phyloP scores from a whole-genome alignment of 2,888 invertebrate species.

The Trissolcus brochymenae region DNA sequence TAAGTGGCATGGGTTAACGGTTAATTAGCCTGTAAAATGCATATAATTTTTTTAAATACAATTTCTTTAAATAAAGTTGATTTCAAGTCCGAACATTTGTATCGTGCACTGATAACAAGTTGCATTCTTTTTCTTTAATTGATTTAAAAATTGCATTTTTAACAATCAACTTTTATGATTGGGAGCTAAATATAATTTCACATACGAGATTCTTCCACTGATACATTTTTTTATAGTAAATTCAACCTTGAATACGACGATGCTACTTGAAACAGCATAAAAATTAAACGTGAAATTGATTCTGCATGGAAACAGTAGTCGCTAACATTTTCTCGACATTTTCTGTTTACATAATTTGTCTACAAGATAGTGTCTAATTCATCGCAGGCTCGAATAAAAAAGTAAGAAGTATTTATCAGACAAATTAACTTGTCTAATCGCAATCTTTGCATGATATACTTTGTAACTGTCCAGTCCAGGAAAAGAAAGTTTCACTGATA shows the following conservation, averaged over 20 bases:
- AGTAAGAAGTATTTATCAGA: conserved; percentile 31
- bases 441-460: conserved; percentile 27
- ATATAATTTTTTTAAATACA: conserved; percentile 46
- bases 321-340: conserved; percentile 4
- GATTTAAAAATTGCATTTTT: too few relatives aligned
- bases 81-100: conserved; percentile 8
- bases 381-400: conserved; percentile 17
- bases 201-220: too few relatives aligned
- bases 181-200: too few relatives aligned
- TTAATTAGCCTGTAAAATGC: conserved; percentile 46
- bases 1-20: conserved; percentile 43
- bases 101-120: conserved; percentile 6
- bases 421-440: conserved; percentile 30
- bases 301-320: background rate
- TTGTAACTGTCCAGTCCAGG: conserved; percentile 9
- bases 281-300: too few relatives aligned
- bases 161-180: too few relatives aligned
- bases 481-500: conserved; percentile 34
- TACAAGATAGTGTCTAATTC: conserved; percentile 23
- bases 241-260: too few relatives aligned
- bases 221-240: too few relatives aligned
- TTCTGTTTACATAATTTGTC: conserved; percentile 28
- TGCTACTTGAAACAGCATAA: too few relatives aligned
- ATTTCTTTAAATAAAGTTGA: conserved; percentile 39
- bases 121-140: too few relatives aligned